Evolutionary conservation across 2,888 invertebrate genomes (phyloP), one percentile per base, ranked within the genome.

Genomic region (Lasioglossum leucozonium): DNA sequence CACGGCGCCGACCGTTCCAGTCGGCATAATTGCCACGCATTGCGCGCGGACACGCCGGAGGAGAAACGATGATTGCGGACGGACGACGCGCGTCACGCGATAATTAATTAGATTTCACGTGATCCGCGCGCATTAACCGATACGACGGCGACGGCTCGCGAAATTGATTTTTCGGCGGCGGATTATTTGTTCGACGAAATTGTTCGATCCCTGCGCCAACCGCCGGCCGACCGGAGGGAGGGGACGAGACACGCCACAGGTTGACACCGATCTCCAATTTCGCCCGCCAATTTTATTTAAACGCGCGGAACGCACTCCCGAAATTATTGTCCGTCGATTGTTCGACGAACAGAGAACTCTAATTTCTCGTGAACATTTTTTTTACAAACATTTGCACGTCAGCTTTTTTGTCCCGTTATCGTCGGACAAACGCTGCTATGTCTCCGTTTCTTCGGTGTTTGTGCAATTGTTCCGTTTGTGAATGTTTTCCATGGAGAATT

Each of bases 51-150:
- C 75, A 72, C 51, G 47, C 22, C 16, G 67, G 47, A 55, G 58
- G 47, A 44, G 37, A 13, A 26, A 42, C 40, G 51, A 77, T 37
- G 51, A 76, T 67, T 65, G 67, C 37, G 30, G 10, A 47, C 55
- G 13, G 37, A 44, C 40, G 26, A 2, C 42, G 26, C 37, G 26
- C 42, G 30, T 77, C 73, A 26, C 26, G 26, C 75, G 77, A 62
- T 67, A 78, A 76, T 81, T 86, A 85, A 86, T 79, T 86, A 58
- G 69, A 72, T 81, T 67, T 78, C 26, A 26, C 22, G 47, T 34
- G 77, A 81, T 77, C 18, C 74, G 51, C 47, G 65, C 72, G 62
- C 42, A 18, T 26, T 51, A 30, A 22, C 34, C 58, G 47, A 67
- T 22, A 51, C 69, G 72, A 51, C 69, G 72, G 22, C 16, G 58